Base-by-base conservation (phyloP, 2,797 vertebrate species). In the Luscinia luscinia region DNA sequence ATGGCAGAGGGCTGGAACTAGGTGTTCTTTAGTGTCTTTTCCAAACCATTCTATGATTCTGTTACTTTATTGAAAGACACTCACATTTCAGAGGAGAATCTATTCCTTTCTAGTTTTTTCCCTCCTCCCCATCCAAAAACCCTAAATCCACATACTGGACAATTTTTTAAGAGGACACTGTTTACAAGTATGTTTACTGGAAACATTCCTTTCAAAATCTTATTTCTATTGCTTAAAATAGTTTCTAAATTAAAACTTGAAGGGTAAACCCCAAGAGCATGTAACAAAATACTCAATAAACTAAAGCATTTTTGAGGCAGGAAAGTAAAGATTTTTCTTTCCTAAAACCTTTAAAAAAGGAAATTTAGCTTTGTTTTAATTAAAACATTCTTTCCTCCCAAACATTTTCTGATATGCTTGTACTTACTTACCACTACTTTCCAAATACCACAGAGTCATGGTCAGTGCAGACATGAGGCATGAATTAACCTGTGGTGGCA, bases 231-330 rank as follows among this genome's bases (percentile, higher is more conserved):
- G 36, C 9, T 82, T 76, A 20, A 49, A 89, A 30, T 32, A 52
- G 1, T 15, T 62, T 78, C 12, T 27, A 82, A 64, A 72, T 75
- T 41, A 86, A 84, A 85, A 27, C 11, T 75, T 81, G 24, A 61
- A 75, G 28, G 4, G 5, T 52, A 82, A 82, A 63, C 19, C 20
- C 26, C 57, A 67, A 46, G 11, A 83, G 12, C 9, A 40, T 20
- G 10, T 66, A 74, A 85, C 7, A 89, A 79, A 80, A 59, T 7
- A 1, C 11, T 19, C 21, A 67, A 48, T 2, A 64, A 75, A 84
- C 2, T 0, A 64, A 82, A 54, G 11, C 2, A 15, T 55, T 52
- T 61, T 64, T 41, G 12, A 2, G 5, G 4, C 0, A 0, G 41
- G 9, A 46, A 59, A 41, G 15, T 4, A 59, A 81, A 70, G 17